Conservation (phyloP, 1,140 invertebrate species). For the Pararge aegeria region DNA sequence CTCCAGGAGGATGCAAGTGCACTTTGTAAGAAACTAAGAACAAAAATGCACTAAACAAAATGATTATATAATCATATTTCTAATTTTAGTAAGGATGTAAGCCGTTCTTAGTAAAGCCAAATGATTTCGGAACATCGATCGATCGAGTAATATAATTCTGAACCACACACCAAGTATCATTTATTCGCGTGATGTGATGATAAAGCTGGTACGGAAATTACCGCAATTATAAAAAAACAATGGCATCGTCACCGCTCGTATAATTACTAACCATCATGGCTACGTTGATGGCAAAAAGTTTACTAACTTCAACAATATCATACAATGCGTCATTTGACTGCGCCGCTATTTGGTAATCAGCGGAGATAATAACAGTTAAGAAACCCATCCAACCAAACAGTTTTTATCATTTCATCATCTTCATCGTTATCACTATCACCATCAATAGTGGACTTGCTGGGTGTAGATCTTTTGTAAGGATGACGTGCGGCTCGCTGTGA, state of each 20-base stretch:
- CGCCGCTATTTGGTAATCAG: neutral
- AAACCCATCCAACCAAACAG: neutral
- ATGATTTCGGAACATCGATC: too few relatives aligned
- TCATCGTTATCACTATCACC: too few relatives aligned
- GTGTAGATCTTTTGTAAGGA: too few relatives aligned
- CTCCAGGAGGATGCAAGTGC: too few relatives aligned
- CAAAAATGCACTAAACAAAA: too few relatives aligned
- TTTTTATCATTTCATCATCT: too few relatives aligned
- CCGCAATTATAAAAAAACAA: conserved; percentile 23
- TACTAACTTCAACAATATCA: neutral
- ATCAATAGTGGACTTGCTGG: too few relatives aligned
- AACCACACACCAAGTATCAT: neutral
- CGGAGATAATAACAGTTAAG: neutral
- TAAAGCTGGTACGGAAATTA: conserved; percentile 14
- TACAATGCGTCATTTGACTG: neutral
- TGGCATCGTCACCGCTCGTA: conserved; percentile 1
- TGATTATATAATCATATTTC: too few relatives aligned
- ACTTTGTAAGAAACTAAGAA: too few relatives aligned
- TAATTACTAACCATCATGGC: conserved; percentile 11
- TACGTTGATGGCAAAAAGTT: neutral
- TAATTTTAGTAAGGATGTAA: too few relatives aligned
- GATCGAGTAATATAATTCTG: neutral
- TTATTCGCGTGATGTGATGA: conserved; percentile 9
- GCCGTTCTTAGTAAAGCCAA: too few relatives aligned
- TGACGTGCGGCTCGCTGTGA: too few relatives aligned